These are phyloP conservation scores for Neopelma chrysocephalum DNA, from an alignment of 2,797 vertebrate genomes.

Conservation along the genomic window DNA sequence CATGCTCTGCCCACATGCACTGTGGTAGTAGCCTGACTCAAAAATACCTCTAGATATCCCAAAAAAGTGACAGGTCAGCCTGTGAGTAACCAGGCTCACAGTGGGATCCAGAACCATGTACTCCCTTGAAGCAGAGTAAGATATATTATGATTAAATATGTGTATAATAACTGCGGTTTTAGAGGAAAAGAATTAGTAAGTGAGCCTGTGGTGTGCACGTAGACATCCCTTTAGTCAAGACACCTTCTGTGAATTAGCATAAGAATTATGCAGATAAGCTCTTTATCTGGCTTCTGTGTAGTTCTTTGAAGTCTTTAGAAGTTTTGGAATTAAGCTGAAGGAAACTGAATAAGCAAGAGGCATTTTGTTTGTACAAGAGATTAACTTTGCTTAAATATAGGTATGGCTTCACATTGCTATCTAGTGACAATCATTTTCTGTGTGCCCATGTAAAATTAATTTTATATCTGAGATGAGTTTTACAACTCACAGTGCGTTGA, in stretches of 20 bases:
- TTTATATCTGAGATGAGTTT: not conserved
- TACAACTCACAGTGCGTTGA: not conserved
- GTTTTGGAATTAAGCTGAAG: conserved; percentile 42
- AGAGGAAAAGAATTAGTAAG: not conserved
- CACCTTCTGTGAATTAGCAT: conserved; percentile 60
- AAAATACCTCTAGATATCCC: not conserved
- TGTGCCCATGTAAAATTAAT: not conserved
- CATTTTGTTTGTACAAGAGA: conserved; percentile 37
- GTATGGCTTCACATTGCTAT: not conserved
- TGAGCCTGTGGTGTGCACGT: not conserved
- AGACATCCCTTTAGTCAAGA: conserved; percentile 41
- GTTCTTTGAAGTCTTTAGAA: conserved; percentile 58
- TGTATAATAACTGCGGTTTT: not conserved
- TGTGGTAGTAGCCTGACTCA: not conserved
- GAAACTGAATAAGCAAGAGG: conserved; percentile 38
- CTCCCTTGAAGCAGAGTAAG: not conserved
- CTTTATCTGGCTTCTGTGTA: conserved; percentile 38
- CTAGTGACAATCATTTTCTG: not conserved
- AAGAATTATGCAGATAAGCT: conserved; percentile 61
- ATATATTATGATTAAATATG: accelerated
- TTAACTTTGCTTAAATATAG: conserved; percentile 47
- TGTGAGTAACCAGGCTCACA: not conserved
- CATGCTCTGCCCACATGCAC: not conserved
- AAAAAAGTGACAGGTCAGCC: not conserved
- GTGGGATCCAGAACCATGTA: not conserved